Percentiles rank a stretch among this genome's conserved stretches.
Conservation (phyloP, 2,797 vertebrate genomes). For the Sternotherus odoratus region DNA sequence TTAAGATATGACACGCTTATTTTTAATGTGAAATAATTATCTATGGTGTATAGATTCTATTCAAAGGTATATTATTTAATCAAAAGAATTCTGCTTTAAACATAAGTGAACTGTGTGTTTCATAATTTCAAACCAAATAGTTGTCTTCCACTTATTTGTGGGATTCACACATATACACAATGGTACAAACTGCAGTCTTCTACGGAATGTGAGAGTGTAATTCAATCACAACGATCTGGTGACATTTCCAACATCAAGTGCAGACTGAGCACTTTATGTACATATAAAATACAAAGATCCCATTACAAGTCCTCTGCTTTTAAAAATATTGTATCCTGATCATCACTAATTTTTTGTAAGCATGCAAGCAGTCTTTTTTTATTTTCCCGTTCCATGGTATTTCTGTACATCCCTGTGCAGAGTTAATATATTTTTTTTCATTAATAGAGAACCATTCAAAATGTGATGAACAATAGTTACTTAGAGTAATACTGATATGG, state of each 20-base stretch:
- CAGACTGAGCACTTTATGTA: constrained; percentile 36
- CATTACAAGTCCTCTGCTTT: constrained; percentile 50
- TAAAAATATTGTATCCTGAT: constrained; percentile 12
- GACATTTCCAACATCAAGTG: constrained; percentile 54
- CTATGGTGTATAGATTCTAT: constrained; percentile 41
- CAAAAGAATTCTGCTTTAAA: constrained; percentile 54
- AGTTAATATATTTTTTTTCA: accelerated
- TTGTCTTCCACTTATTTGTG: constrained; percentile 24
- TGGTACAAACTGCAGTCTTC: background rate
- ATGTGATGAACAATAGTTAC: background rate
- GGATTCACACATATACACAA: background rate
- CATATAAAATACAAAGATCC: constrained; percentile 41
- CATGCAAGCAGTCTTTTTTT: background rate
- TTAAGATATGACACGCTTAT: no score
- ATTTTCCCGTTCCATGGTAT: accelerated
- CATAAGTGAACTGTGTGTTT: constrained; percentile 56
- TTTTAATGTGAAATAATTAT: constrained; percentile 72
- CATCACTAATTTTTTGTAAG: background rate
- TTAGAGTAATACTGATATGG: accelerated
- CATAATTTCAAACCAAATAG: constrained; percentile 40
- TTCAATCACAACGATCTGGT: constrained; percentile 49
- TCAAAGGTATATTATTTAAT: constrained; percentile 65
- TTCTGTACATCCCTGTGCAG: accelerated
- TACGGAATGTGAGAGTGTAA: background rate
- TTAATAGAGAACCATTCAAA: accelerated